These are phyloP conservation scores for Nasua narica DNA, from an alignment of 2,797 vertebrate genomes.

Conservation along the genomic window DNA sequence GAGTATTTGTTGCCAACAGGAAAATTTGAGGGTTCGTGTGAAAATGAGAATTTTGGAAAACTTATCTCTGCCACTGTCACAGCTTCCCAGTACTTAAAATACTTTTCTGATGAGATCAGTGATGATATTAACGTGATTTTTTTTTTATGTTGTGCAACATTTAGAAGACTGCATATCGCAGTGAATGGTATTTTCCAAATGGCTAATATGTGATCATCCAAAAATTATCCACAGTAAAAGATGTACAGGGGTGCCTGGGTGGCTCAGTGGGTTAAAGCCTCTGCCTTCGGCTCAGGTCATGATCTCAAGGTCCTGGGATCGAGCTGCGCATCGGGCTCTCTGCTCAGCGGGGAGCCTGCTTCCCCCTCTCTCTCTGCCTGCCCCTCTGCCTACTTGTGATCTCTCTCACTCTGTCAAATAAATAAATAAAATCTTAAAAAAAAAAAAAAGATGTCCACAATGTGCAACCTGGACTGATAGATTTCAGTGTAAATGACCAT, in stretches of 20 bases:
- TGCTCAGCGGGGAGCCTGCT: too few species aligned
- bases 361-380: too few species aligned
- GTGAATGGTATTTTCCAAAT: not conserved
- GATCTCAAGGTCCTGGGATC: too few species aligned
- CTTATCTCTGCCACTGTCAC: not conserved
- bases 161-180: not conserved
- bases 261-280: too few species aligned
- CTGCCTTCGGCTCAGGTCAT: too few species aligned
- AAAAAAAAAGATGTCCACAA: not conserved
- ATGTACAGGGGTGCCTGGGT: too few species aligned
- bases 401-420: too few species aligned
- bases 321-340: too few species aligned
- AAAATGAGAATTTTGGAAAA: conserved; percentile 7
- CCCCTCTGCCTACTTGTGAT: too few species aligned
- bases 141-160: not conserved
- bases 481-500: not conserved
- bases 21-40: not conserved
- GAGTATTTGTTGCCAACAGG: not conserved
- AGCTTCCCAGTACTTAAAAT: not conserved
- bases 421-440: too few species aligned
- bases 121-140: not conserved
- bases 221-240: not conserved
- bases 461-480: not conserved
- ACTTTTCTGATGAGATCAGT: not conserved
- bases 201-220: not conserved